A percentile compares a stretch with the other conserved stretches of the same genome.
Evolutionary conservation across 2,888 invertebrate species (phyloP).

Genomic region (Sepiola atlantica): DNA sequence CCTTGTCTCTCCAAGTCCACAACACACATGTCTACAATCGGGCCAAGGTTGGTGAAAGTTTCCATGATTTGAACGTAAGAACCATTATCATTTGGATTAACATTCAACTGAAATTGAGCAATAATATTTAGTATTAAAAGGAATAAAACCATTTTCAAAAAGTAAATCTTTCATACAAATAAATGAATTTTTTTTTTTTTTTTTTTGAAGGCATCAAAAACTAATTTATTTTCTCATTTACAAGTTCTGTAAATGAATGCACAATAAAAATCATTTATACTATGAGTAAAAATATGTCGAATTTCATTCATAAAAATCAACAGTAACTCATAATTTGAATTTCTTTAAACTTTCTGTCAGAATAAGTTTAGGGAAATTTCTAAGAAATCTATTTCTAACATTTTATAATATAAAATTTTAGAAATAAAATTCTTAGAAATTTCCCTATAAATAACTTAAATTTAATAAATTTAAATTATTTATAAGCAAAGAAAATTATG

Average conservation of each 20-base stretch:
- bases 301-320: too few species aligned
- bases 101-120: slow-evolving; percentile 80
- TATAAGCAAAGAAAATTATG: too few species aligned
- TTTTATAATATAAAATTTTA: too few species aligned
- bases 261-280: neutral
- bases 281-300: too few species aligned
- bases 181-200: neutral
- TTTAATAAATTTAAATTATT: too few species aligned
- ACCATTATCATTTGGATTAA: slow-evolving; percentile 86
- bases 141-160: neutral
- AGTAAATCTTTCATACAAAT: neutral
- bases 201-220: neutral
- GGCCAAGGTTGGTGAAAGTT: slow-evolving; percentile 96
- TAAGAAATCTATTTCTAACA: too few species aligned
- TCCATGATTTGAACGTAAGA: slow-evolving; percentile 96
- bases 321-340: too few species aligned
- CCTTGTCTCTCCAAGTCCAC: slow-evolving; percentile 93
- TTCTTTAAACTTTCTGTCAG: too few species aligned
- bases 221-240: neutral
- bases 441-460: neutral
- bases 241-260: neutral
- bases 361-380: too few species aligned
- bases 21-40: slow-evolving; percentile 97
- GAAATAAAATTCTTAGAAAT: too few species aligned
- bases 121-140: neutral